These are phyloP conservation scores for Tretioscincus oriximinensis DNA, from an alignment of 2,113 vertebrate genomes.

Conservation along the genomic window DNA sequence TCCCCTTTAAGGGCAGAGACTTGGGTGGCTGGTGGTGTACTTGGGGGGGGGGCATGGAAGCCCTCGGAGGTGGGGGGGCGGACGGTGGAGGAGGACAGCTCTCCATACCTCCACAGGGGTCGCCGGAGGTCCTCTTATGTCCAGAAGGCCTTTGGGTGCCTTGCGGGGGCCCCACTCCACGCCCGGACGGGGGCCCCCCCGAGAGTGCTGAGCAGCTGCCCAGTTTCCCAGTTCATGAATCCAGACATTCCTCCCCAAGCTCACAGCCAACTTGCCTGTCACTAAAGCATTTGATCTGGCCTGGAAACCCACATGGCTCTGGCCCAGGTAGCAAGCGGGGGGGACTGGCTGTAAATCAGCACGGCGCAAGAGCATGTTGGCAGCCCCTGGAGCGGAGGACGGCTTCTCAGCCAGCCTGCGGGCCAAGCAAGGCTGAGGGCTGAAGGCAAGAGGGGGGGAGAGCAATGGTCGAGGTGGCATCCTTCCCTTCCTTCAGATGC, in stretches of 20 bases:
- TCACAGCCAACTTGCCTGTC: slow-evolving; percentile 5
- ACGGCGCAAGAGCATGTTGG: not conserved
- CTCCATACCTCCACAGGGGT: not conserved
- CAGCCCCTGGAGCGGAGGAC: not conserved
- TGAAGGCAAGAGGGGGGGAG: not conserved
- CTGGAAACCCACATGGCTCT: not conserved
- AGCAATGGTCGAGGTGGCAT: not conserved
- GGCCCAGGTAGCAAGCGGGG: not conserved
- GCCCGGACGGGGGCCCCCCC: not conserved
- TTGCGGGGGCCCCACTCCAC: not conserved
- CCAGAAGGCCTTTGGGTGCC: not conserved
- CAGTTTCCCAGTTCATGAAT: slow-evolving; percentile 22
- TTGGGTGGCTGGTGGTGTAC: too few species aligned
- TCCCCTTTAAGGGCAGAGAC: too few species aligned
- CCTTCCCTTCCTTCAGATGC: not conserved
- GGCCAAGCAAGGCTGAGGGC: not conserved
- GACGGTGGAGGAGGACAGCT: too few species aligned
- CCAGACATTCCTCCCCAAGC: slow-evolving; percentile 10
- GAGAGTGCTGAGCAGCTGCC: not conserved
- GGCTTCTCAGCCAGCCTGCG: not conserved
- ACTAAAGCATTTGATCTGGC: slow-evolving; percentile 4
- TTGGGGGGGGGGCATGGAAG: too few species aligned
- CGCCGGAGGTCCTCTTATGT: not conserved
- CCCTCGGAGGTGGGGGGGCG: not conserved
- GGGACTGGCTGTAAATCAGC: not conserved